A percentile compares a stretch with the other conserved stretches of the same genome.
Evolutionary conservation across 2,888 invertebrate species (phyloP).

Genomic region (Octodonta nipae): DNA sequence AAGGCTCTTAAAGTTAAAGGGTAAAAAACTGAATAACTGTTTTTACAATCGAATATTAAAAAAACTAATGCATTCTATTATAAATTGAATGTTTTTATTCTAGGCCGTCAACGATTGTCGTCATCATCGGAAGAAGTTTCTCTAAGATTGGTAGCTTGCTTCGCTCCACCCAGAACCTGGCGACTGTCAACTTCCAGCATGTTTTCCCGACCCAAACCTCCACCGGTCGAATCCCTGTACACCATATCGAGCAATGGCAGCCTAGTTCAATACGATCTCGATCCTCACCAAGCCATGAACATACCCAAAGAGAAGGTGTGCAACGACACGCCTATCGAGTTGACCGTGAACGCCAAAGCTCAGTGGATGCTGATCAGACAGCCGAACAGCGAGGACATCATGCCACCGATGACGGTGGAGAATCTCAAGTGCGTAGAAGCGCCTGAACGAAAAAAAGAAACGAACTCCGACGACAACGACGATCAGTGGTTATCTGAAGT

Average conservation of each 20-base stretch:
- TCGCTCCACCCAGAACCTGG: conserved; percentile 65
- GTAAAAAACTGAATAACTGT: no score
- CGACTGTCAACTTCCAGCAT: conserved; percentile 31
- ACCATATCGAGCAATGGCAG: conserved; percentile 80
- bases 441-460: conserved; percentile 16
- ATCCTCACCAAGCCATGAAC: conserved; percentile 54
- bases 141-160: conserved; percentile 64
- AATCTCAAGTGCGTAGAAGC: conserved; percentile 49
- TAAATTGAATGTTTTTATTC: no score
- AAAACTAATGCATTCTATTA: no score
- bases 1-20: no score
- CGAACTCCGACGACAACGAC: conserved; percentile 38
- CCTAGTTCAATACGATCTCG: conserved; percentile 76
- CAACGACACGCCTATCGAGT: conserved; percentile 74
- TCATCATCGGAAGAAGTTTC: conserved; percentile 62
- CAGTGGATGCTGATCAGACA: conserved; percentile 69
- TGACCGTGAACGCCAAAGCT: conserved; percentile 65
- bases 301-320: conserved; percentile 72
- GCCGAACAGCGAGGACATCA: conserved; percentile 49
- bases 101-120: conserved; percentile 52
- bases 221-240: conserved; percentile 72
- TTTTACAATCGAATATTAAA: no score
- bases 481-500: conserved; percentile 93
- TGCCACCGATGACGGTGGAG: conserved; percentile 60
- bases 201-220: conserved; percentile 27